phyloP scores from a whole-genome alignment of 2,888 invertebrate species.

The Liposcelis brunnea region DNA sequence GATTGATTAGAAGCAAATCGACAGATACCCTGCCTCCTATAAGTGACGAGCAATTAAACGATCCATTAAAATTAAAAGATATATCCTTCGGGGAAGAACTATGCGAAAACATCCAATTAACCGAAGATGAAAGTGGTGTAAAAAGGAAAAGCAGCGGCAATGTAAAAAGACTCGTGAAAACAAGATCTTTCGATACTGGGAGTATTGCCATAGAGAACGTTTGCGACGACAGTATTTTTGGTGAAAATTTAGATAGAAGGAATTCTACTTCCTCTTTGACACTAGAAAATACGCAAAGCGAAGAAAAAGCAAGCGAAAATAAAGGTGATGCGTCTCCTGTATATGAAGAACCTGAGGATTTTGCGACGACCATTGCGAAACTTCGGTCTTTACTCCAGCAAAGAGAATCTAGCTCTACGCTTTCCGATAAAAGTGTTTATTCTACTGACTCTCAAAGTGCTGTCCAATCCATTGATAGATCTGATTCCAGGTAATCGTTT shows the following conservation, averaged over 20 bases:
- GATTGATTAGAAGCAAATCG: background rate
- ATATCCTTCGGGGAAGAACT: conserved; percentile 2
- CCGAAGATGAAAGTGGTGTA: background rate
- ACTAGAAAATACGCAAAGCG: no score
- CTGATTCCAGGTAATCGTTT: conserved; percentile 7
- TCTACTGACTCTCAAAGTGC: conserved; percentile 2
- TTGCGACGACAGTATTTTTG: no score
- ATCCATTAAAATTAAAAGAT: background rate
- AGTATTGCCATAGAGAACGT: background rate
- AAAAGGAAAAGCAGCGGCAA: no score
- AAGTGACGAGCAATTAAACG: background rate
- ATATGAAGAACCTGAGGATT: conserved; percentile 54
- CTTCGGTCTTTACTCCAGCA: conserved; percentile 45
- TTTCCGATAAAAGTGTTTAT: conserved; percentile 2
- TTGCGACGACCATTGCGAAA: conserved; percentile 54
- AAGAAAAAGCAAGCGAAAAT: background rate
- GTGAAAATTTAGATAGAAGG: no score
- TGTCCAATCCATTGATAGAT: conserved; percentile 17
- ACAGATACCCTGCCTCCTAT: background rate
- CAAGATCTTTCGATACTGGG: background rate
- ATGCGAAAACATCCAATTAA: background rate
- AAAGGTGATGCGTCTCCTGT: conserved; percentile 32
- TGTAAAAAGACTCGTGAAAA: background rate
- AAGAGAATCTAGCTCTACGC: conserved; percentile 25
- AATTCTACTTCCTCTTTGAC: no score